Percentiles rank a stretch among this genome's conserved stretches.
These are phyloP conservation scores for Himalopsyche phryganea DNA, from an alignment of 1,140 invertebrate genomes.

Conservation along the genomic window DNA sequence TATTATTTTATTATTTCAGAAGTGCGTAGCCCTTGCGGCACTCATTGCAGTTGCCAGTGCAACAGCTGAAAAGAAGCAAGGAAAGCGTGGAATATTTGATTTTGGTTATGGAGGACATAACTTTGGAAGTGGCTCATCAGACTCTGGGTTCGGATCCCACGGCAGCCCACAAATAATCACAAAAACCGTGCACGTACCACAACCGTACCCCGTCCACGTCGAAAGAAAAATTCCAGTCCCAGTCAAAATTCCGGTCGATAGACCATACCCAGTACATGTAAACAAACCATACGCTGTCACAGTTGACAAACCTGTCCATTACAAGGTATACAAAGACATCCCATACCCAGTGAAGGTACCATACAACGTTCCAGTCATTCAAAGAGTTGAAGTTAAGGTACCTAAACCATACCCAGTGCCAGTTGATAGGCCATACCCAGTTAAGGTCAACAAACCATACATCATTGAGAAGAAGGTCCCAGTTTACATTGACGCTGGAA, in stretches of 20 bases:
- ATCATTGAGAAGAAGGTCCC: conserved; percentile 60
- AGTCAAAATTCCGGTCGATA: conserved; percentile 45
- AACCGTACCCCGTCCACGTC: conserved; percentile 47
- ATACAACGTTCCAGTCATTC: conserved; percentile 60
- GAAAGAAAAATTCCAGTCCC: conserved; percentile 46
- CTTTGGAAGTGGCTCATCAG: neutral
- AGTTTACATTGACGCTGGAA: conserved; percentile 31
- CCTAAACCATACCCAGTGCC: conserved; percentile 61
- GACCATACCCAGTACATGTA: conserved; percentile 40
- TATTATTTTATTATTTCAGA: too few species aligned
- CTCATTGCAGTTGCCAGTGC: neutral
- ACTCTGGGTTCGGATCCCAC: neutral
- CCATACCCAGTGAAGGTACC: conserved; percentile 53
- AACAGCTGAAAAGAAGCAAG: conserved; percentile 37
- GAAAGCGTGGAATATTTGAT: conserved; percentile 42
- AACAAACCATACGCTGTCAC: conserved; percentile 35
- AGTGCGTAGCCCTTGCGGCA: too few species aligned
- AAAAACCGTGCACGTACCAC: conserved; percentile 43
- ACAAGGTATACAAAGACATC: conserved; percentile 36
- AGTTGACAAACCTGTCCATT: conserved; percentile 36
- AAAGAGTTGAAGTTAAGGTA: conserved; percentile 57
- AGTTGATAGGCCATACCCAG: conserved; percentile 59
- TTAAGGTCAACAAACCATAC: conserved; percentile 59
- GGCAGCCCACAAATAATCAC: conserved; percentile 23
- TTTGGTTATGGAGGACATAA: conserved; percentile 33